Conservation (phyloP, 1,140 invertebrate species). For the Epicauta chinensis region DNA sequence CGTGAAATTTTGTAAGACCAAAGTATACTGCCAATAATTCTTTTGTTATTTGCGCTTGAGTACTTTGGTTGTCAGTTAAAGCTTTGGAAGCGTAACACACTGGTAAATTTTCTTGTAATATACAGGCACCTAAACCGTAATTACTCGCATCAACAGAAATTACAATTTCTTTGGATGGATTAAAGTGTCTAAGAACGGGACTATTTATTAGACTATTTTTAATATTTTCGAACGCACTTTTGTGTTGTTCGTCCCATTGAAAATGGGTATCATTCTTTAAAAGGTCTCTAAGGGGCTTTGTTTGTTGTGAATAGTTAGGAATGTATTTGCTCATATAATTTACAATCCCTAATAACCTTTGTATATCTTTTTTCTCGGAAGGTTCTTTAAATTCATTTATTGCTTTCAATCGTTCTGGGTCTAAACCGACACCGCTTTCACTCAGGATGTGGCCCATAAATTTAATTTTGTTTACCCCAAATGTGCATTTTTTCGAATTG, state of each 20-base stretch:
- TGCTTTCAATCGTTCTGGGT: conserved; percentile 23
- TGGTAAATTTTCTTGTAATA: conserved; percentile 39
- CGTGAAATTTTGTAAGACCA: conserved; percentile 35
- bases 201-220: conserved; percentile 24
- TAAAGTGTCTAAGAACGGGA: conserved; percentile 32
- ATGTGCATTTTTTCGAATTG: conserved; percentile 37
- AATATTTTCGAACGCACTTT: conserved; percentile 25
- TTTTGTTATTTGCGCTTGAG: conserved; percentile 44
- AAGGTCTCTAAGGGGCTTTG: conserved; percentile 12
- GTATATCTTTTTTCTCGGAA: conserved; percentile 29
- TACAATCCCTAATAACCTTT: conserved; percentile 31
- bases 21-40: conserved; percentile 36
- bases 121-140: conserved; percentile 41
- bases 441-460: conserved; percentile 37
- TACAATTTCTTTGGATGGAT: conserved; percentile 23
- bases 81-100: conserved; percentile 38
- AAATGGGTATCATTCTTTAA: conserved; percentile 12
- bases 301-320: conserved; percentile 27
- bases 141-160: conserved; percentile 36
- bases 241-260: conserved; percentile 22
- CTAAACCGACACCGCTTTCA: conserved; percentile 30
- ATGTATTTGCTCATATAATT: conserved; percentile 33
- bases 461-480: conserved; percentile 32
- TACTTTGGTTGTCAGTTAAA: conserved; percentile 34
- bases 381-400: conserved; percentile 22